Evolutionary conservation across 1,140 invertebrate genomes (phyloP), one percentile per base, ranked within the genome.

Genomic region (Saccostrea cuccullata): DNA sequence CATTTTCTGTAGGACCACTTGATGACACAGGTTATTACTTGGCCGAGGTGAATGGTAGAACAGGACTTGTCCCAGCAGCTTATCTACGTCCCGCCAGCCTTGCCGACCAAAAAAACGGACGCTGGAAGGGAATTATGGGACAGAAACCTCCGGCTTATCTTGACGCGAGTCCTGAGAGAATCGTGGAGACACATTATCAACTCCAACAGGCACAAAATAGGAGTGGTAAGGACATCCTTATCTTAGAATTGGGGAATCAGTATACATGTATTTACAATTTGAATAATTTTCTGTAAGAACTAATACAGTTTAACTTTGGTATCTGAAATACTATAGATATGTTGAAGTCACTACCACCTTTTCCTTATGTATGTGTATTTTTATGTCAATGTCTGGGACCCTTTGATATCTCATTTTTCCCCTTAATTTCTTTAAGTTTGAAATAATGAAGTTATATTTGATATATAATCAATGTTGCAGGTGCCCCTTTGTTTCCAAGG

Each of bases 11-110:
- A 94, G 93, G 93, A 58, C 89, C 91, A 15, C 86, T 91, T 73
- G 92, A 93, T 86, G 89, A 90, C 4, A 89, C 87, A 82, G 93
- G 93, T 30, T 94, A 94, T 86, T 93, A 90, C 90, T 91, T 93
- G 86, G 93, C 92, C 77, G 92, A 92, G 84, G 91, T 92, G 2
- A 91, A 92, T 36, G 93, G 93, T 40, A 86, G 89, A 60, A 85
- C 88, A 30, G 93, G 93, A n/a, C 88, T 94, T 26, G 93, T 94
- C 11, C 93, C 93, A 13, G 91, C 91, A 82, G 90, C 87, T 23
- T 93, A 94, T 77, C 86, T 94, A 20, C 91, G 92, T 60, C 91
- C 91, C 0, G 86, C 85, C 36, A 84, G 67, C 26, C 30, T 60
- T 12, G 30, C 84, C 15, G 82, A 40, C 56, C 64, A 56, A 56